Percentiles rank a stretch among this genome's conserved stretches.
These are phyloP conservation scores for Asobara japonica DNA, from an alignment of 1,140 invertebrate genomes.

Conservation along the genomic window DNA sequence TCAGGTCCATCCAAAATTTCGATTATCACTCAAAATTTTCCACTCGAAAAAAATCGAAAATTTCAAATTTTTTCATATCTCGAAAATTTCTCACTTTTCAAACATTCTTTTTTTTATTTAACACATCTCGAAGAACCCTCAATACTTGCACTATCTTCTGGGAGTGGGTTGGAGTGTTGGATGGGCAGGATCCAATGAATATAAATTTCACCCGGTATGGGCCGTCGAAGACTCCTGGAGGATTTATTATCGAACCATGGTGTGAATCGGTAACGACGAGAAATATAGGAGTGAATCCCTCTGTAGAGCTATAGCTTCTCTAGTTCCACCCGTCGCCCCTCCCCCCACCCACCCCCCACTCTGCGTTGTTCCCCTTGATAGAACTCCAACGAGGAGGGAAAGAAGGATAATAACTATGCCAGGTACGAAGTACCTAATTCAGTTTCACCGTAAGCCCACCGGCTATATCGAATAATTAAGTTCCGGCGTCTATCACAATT, in stretches of 20 bases:
- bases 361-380: neutral
- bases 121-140: no score
- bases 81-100: no score
- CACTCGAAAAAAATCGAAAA: no score
- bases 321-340: neutral
- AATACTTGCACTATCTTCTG: slow-evolving; percentile 20
- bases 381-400: slow-evolving; percentile 23
- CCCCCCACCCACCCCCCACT: neutral
- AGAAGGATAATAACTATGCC: slow-evolving; percentile 38
- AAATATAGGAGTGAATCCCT: slow-evolving; percentile 21
- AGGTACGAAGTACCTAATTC: slow-evolving; percentile 41
- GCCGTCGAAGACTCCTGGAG: slow-evolving; percentile 20
- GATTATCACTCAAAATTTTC: no score
- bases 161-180: slow-evolving; percentile 15
- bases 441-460: slow-evolving; percentile 39
- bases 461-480: slow-evolving; percentile 51
- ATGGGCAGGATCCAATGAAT: slow-evolving; percentile 32
- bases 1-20: no score
- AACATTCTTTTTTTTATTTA: no score
- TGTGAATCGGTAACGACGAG: slow-evolving; percentile 34
- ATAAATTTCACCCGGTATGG: slow-evolving; percentile 27
- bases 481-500: slow-evolving; percentile 55
- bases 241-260: slow-evolving; percentile 34
- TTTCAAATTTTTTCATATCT: no score
- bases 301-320: no score